Conservation (phyloP, 2,888 invertebrate species). For the Euphydryas editha region DNA sequence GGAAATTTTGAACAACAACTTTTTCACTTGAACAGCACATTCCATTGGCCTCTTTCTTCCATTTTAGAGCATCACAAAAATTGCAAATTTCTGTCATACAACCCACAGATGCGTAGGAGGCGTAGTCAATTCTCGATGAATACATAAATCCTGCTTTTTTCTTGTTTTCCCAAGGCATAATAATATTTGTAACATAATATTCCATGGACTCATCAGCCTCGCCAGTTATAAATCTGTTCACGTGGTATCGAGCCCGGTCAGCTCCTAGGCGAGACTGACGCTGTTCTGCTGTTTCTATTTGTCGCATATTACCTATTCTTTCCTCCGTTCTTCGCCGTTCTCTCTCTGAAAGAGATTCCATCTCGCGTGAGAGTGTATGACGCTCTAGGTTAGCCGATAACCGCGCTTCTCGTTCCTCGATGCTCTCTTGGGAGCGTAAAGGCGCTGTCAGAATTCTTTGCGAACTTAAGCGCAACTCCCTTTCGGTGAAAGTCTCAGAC, state of each 20-base stretch:
- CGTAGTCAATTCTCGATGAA: conserved; percentile 12
- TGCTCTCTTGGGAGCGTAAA: background rate
- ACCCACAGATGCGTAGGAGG: conserved; percentile 17
- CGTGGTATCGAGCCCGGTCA: background rate
- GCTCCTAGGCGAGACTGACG: conserved; percentile 3
- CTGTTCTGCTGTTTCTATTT: conserved; percentile 5
- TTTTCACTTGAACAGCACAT: conserved; percentile 40
- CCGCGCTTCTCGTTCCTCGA: background rate
- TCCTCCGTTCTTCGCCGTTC: conserved; percentile 11
- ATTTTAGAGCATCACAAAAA: conserved; percentile 34
- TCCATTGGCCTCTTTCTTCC: conserved; percentile 27
- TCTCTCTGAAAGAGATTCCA: background rate
- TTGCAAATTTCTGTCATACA: conserved; percentile 16
- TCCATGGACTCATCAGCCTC: conserved; percentile 3
- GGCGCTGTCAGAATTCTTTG: background rate
- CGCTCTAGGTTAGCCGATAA: conserved; percentile 7
- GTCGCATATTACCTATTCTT: background rate
- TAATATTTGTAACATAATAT: background rate
- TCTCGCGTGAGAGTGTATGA: background rate
- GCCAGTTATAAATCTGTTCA: background rate
- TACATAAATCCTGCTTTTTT: conserved; percentile 8
- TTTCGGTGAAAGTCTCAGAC: conserved; percentile 9
- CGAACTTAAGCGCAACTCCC: background rate
- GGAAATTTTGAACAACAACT: conserved; percentile 24
- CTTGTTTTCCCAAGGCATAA: background rate